phyloP scores from a whole-genome alignment of 1,140 invertebrate genomes.

The Caenorhabditis latens region DNA sequence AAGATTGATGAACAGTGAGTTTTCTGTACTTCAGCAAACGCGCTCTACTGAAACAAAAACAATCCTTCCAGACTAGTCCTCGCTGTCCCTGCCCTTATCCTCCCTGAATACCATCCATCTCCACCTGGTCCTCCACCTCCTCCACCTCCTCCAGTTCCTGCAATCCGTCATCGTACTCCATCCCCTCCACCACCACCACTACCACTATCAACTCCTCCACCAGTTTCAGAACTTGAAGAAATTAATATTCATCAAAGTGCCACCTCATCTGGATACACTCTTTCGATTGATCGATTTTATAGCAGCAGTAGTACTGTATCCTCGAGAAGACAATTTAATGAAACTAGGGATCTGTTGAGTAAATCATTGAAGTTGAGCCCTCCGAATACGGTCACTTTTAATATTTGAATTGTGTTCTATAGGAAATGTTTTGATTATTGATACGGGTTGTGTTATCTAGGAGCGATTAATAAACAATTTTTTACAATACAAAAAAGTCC shows the following conservation, averaged over 20 bases:
- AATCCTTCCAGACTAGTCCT: not conserved
- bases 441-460: too few relatives aligned
- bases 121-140: not conserved
- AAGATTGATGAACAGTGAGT: constrained; percentile 43
- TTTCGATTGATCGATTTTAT: constrained; percentile 44
- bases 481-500: too few relatives aligned
- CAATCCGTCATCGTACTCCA: not conserved
- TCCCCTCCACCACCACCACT: constrained; percentile 15
- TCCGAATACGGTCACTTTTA: constrained; percentile 44
- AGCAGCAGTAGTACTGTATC: constrained; percentile 43
- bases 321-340: constrained; percentile 18
- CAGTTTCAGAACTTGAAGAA: constrained; percentile 25
- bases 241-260: constrained; percentile 32
- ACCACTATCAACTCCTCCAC: constrained; percentile 4
- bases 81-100: constrained; percentile 2
- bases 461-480: too few relatives aligned
- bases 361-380: constrained; percentile 24
- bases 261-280: not conserved
- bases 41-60: not conserved
- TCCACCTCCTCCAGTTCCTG: not conserved
- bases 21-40: not conserved
- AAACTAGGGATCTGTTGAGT: constrained; percentile 26
- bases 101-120: constrained; percentile 17
- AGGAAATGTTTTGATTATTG: too few relatives aligned
- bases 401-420: not conserved